Evolutionary conservation across 2,113 vertebrate species (phyloP), one percentile per base, ranked within the genome.

Genomic region (Ardeotis arabs): DNA sequence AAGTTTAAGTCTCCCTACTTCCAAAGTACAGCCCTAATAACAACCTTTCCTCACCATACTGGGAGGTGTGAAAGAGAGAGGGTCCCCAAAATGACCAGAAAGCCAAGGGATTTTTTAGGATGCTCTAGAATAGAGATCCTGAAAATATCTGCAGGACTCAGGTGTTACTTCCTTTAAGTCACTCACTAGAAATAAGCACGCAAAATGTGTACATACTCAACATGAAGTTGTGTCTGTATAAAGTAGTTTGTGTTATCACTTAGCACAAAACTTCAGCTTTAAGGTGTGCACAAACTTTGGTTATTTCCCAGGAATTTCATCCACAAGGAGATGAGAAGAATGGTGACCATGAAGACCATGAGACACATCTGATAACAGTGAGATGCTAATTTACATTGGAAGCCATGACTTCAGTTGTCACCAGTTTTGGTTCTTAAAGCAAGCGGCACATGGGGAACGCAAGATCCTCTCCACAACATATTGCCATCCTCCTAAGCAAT

Each of bases 361-460:
- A 87, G 31, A 68, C 20, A 25, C 13, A 37, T 12, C 52, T 24
- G 23, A 0, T 5, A 68, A 72, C 29, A 37, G 27, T 0, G 10
- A 90, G 67, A 44, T 52, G 33, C 25, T 21, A 10, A 16, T 33
- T 75, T 13, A 47, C 1, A 0, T 8, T 27, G 41, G 16, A 78
- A 82, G 50, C 7, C 0, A 41, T 58, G 47, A 56, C 11, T 67
- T 83, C 33, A 37, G 25, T 0, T 25, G 23, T 35, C 27, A 62
- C 19, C 11, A 23, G 59, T 39, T 70, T 18, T 9, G 16, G 35
- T 78, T 90, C 53, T 29, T 52, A 41, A 60, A 87, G 64, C 27
- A 53, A 82, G 67, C 18, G 88, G 49, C 47, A 77, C 27, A 4
- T 0, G 0, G 10, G 22, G 39, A 55, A 90, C 1, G 2, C 0